Conservation (phyloP, 2,888 invertebrate genomes). For the Napeogenes inachia region DNA sequence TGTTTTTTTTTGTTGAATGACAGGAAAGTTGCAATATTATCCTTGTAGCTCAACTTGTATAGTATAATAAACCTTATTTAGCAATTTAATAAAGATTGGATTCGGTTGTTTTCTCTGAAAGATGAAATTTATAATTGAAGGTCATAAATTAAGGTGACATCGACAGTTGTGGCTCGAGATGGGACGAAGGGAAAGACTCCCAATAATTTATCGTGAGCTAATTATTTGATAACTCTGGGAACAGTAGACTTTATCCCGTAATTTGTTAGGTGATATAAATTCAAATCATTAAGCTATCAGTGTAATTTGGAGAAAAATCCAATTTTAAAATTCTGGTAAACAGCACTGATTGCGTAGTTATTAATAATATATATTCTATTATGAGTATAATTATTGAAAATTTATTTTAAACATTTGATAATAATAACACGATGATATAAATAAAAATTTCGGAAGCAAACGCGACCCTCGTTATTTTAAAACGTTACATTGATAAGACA, state of each 20-base stretch:
- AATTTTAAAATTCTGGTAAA: too few species aligned
- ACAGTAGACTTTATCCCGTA: conserved; percentile 49
- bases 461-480: too few species aligned
- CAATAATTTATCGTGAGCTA: conserved; percentile 74
- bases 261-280: conserved; percentile 56
- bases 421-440: too few species aligned
- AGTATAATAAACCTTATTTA: background rate
- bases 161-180: conserved; percentile 72
- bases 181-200: conserved; percentile 50
- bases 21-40: conserved; percentile 8
- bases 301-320: too few species aligned
- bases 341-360: too few species aligned
- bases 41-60: background rate
- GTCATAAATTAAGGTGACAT: conserved; percentile 78
- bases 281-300: conserved; percentile 1
- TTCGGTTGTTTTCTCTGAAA: conserved; percentile 25
- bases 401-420: too few species aligned
- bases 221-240: conserved; percentile 68
- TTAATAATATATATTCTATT: too few species aligned
- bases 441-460: too few species aligned
- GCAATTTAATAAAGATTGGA: conserved; percentile 8
- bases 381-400: too few species aligned
- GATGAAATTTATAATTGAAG: conserved; percentile 75
- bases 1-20: background rate
- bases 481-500: too few species aligned